Percentiles rank a stretch among this genome's conserved stretches.
Evolutionary conservation across 2,888 invertebrate genomes (phyloP).

Genomic region (Bellardia bayeri): DNA sequence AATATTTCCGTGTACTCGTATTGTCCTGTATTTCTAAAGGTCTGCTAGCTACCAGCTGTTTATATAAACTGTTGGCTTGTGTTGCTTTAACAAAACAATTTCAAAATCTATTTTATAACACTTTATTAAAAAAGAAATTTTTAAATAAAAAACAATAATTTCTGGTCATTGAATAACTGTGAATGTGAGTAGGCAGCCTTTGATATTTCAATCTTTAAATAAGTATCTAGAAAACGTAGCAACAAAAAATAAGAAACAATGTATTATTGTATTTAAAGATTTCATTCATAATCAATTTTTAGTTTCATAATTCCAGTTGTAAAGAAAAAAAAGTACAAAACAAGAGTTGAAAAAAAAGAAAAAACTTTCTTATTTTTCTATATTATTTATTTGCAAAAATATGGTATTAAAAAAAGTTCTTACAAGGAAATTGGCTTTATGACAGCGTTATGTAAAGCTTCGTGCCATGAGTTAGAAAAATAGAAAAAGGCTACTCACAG

Average conservation of each 20-base stretch:
- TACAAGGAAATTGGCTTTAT: conserved; percentile 4
- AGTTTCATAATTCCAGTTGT: conserved; percentile 18
- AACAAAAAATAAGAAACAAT: neutral
- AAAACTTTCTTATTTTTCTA: neutral
- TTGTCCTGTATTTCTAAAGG: neutral
- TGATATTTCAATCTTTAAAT: conserved; percentile 15
- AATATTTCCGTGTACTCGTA: no score
- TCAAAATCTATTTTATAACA: neutral
- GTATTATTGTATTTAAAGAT: neutral
- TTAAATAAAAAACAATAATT: neutral
- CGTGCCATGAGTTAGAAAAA: no score
- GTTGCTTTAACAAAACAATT: neutral
- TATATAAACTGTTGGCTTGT: neutral
- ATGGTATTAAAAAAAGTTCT: conserved; percentile 9
- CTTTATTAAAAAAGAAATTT: neutral
- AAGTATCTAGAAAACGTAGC: neutral
- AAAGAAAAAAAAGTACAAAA: neutral
- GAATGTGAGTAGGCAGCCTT: conserved; percentile 10
- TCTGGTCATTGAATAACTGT: conserved; percentile 4
- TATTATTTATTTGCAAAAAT: conserved; percentile 6
- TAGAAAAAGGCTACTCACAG: neutral
- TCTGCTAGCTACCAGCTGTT: conserved; percentile 8
- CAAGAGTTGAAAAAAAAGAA: neutral
- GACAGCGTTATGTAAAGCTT: neutral
- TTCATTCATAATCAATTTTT: conserved; percentile 39